Evolutionary conservation across 1,140 invertebrate genomes (phyloP).

Genomic region (Lordiphosa stackelbergi): DNA sequence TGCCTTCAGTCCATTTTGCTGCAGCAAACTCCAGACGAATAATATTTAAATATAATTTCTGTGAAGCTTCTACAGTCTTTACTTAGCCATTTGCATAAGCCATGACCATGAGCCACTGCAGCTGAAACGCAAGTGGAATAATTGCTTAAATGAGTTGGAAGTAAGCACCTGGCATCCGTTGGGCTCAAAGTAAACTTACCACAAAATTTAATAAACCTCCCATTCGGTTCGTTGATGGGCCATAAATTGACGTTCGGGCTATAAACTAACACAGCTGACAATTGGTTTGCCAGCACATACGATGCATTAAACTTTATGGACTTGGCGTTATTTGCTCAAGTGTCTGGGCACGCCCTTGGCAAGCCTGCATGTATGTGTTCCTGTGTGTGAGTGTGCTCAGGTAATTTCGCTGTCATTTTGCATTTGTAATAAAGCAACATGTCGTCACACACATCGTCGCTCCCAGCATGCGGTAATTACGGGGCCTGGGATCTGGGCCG

Average conservation of each 20-base stretch:
- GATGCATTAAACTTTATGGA: constrained; percentile 58
- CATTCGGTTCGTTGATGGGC: constrained; percentile 12
- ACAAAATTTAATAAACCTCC: constrained; percentile 26
- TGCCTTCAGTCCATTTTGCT: constrained; percentile 23
- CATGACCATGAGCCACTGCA: constrained; percentile 6
- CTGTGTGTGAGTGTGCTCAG: constrained; percentile 16
- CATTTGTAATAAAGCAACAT: constrained; percentile 75
- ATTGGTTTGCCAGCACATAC: constrained; percentile 49
- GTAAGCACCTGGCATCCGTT: constrained; percentile 20
- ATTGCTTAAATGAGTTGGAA: constrained; percentile 52
- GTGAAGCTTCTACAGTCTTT: constrained; percentile 25
- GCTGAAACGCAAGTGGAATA: constrained; percentile 51
- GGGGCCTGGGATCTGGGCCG: constrained; percentile 22
- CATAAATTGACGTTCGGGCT: constrained; percentile 19
- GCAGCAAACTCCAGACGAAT: constrained; percentile 18
- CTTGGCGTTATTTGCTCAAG: constrained; percentile 52
- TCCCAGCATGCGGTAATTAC: constrained; percentile 55
- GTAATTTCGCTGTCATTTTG: constrained; percentile 73
- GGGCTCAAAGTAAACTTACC: constrained; percentile 16
- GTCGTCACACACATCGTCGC: constrained; percentile 43
- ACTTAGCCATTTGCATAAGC: constrained; percentile 48
- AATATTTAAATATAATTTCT: constrained; percentile 66
- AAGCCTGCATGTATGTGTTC: constrained; percentile 10
- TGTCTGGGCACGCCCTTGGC: constrained; percentile 36
- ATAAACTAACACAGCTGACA: constrained; percentile 51